Conservation (phyloP, 1,140 invertebrate genomes). For the Drosophila dunni region DNA sequence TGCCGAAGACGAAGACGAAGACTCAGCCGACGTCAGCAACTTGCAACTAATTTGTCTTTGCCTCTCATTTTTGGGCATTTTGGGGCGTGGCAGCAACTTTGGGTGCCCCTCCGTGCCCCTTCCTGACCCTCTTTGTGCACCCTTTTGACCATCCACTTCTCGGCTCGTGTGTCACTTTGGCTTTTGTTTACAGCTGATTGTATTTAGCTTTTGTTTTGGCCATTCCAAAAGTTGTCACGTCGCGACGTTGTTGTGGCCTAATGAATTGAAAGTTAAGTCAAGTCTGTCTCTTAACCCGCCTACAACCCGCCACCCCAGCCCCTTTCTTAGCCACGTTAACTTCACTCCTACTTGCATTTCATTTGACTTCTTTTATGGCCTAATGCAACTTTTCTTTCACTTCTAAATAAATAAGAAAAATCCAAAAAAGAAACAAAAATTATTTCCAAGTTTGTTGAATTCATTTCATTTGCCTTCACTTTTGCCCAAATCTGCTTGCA, state of each 20-base stretch:
- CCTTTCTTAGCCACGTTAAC: neutral
- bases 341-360: slow-evolving; percentile 2
- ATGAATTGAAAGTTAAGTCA: slow-evolving; percentile 74
- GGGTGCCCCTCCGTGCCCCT: neutral
- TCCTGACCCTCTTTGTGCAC: too few species aligned
- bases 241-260: slow-evolving; percentile 57
- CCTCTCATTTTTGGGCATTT: slow-evolving; percentile 43
- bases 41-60: slow-evolving; percentile 79
- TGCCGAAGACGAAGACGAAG: neutral
- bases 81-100: slow-evolving; percentile 39
- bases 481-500: neutral
- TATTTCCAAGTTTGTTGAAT: slow-evolving; percentile 37
- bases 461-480: slow-evolving; percentile 33
- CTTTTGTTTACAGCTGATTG: slow-evolving; percentile 77
- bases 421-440: slow-evolving; percentile 41
- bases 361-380: slow-evolving; percentile 32
- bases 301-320: neutral
- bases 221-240: slow-evolving; percentile 66
- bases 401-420: slow-evolving; percentile 26
- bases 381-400: slow-evolving; percentile 1
- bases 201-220: slow-evolving; percentile 72
- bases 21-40: slow-evolving; percentile 39
- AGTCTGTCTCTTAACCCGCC: neutral
- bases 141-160: neutral
- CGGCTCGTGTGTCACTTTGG: slow-evolving; percentile 47